A percentile compares a stretch with the other conserved stretches of the same genome.
Conservation (phyloP, 2,113 vertebrate genomes). For the Odobenus rosmarus region DNA sequence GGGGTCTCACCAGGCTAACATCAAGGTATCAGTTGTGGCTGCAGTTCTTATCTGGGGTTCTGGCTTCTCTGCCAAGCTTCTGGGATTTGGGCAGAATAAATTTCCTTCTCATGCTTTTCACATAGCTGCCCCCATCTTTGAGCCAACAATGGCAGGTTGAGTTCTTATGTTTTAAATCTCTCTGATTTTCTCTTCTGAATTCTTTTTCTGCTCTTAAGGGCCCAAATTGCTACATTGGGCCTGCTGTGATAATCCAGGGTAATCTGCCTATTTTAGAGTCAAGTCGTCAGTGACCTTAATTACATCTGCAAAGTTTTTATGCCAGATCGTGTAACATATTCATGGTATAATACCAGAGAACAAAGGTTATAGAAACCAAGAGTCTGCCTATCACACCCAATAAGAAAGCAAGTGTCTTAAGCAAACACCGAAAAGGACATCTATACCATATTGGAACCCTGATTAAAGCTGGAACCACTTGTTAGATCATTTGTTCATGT, state of each 20-base stretch:
- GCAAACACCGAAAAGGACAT: not conserved
- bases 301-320: not conserved
- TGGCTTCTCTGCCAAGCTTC: not conserved
- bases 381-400: not conserved
- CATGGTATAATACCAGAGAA: not conserved
- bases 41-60: not conserved
- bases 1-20: not conserved
- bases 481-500: constrained; percentile 17
- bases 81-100: constrained; percentile 2
- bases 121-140: not conserved
- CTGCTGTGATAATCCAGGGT: not conserved
- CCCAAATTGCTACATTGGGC: not conserved
- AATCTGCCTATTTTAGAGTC: not conserved
- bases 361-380: not conserved
- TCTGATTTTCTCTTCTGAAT: not conserved
- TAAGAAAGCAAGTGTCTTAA: not conserved
- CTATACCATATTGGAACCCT: not conserved
- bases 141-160: not conserved
- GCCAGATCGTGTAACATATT: not conserved
- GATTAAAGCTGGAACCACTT: not conserved
- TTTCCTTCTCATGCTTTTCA: constrained; percentile 4
- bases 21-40: not conserved
- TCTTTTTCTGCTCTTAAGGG: not conserved
- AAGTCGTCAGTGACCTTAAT: not conserved
- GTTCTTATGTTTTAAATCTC: not conserved